Evolutionary conservation across 2,888 invertebrate species (phyloP).

Genomic region (Eristalinus sepulchralis): DNA sequence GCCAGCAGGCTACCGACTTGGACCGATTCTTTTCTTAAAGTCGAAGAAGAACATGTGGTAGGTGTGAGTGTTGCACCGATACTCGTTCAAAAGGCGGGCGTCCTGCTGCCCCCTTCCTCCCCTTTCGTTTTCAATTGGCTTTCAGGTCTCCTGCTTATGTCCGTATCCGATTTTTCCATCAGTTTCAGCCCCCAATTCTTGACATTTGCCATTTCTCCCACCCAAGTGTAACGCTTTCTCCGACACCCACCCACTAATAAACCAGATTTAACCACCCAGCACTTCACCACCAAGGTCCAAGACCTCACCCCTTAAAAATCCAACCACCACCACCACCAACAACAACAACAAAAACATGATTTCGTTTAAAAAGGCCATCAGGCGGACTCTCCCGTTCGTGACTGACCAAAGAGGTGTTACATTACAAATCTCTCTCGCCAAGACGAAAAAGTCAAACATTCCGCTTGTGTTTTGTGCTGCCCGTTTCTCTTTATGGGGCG

Average conservation of each 20-base stretch:
- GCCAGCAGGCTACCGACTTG: neutral
- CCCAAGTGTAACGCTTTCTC: no score
- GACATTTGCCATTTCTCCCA: neutral
- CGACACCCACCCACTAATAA: neutral
- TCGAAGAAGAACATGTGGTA: no score
- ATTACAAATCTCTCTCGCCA: conserved; percentile 10
- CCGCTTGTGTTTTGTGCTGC: neutral
- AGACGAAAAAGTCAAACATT: conserved; percentile 15
- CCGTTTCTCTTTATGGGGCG: no score
- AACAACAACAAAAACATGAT: neutral
- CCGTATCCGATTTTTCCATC: no score
- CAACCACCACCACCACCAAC: neutral
- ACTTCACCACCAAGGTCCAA: neutral
- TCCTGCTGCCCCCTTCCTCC: no score
- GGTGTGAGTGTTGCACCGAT: no score
- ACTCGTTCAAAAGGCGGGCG: no score
- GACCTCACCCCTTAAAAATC: neutral
- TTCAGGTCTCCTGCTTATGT: no score
- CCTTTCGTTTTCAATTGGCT: no score
- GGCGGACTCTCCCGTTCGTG: neutral
- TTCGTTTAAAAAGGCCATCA: neutral
- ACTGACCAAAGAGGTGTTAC: neutral
- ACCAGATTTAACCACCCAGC: neutral
- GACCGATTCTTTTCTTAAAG: neutral
- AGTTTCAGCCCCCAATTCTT: no score